These are phyloP conservation scores for Dione juno DNA, from an alignment of 2,888 invertebrate genomes.

Conservation along the genomic window DNA sequence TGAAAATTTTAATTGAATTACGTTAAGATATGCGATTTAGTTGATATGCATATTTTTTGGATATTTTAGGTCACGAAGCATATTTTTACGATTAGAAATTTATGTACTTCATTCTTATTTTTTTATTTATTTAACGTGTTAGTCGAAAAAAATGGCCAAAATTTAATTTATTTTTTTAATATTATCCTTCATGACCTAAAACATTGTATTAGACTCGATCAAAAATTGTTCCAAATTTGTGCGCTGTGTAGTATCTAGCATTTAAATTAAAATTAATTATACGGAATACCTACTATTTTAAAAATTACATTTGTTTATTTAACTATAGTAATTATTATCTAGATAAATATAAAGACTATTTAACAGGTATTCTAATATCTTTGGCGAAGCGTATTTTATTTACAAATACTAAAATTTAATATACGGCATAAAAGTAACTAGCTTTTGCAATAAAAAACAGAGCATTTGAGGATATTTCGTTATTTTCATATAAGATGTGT, in stretches of 20 bases:
- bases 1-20: constrained; percentile 31
- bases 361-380: constrained; percentile 66
- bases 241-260: constrained; percentile 58
- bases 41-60: constrained; percentile 56
- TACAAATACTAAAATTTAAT: constrained; percentile 52
- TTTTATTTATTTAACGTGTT: neutral
- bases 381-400: constrained; percentile 72
- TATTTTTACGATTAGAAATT: neutral
- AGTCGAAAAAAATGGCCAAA: neutral
- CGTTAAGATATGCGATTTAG: constrained; percentile 54
- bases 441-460: constrained; percentile 1
- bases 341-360: constrained; percentile 52
- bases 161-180: constrained; percentile 1
- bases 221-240: constrained; percentile 60
- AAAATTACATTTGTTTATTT: constrained; percentile 47
- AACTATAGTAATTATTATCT: constrained; percentile 46
- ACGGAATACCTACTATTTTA: constrained; percentile 34
- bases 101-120: too few relatives aligned
- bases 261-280: constrained; percentile 41
- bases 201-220: constrained; percentile 40
- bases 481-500: neutral
- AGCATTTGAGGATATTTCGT: neutral
- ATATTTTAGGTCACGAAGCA: constrained; percentile 41
- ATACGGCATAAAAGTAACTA: constrained; percentile 19
- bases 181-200: constrained; percentile 39